Percentiles rank a stretch among this genome's conserved stretches.
phyloP scores from a whole-genome alignment of 2,113 vertebrate genomes.

The Brevimyrus niger region DNA sequence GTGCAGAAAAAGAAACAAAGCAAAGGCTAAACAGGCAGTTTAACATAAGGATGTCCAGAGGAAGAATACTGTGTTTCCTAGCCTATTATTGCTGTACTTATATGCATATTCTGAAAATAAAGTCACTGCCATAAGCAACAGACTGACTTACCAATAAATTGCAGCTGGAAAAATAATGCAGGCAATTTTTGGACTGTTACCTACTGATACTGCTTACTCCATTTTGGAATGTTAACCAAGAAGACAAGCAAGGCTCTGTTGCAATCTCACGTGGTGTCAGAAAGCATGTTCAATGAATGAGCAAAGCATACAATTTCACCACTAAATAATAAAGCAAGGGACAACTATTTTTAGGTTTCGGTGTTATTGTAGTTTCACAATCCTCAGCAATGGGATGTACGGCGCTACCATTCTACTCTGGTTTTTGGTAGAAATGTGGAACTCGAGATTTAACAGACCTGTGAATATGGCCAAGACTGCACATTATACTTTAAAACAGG shows the following conservation, averaged over 20 bases:
- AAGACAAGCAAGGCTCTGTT: neutral
- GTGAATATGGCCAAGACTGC: neutral
- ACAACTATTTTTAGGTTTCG: neutral
- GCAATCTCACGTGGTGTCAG: neutral
- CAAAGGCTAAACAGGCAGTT: neutral
- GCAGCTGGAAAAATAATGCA: neutral
- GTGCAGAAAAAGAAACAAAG: neutral
- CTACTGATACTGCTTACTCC: neutral
- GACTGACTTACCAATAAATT: neutral
- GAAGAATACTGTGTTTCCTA: neutral
- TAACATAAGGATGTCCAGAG: neutral
- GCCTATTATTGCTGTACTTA: neutral
- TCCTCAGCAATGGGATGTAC: neutral
- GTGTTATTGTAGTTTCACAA: neutral
- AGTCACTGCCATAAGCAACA: neutral
- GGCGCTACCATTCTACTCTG: neutral
- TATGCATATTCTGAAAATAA: neutral
- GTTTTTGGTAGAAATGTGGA: neutral
- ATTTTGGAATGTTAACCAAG: neutral
- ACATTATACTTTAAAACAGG: neutral
- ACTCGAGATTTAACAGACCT: neutral
- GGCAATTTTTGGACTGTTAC: neutral
- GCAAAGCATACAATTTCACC: neutral
- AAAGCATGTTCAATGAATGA: neutral
- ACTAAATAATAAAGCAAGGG: neutral